Evolutionary conservation across 2,888 invertebrate genomes (phyloP).

Genomic region (Nysson spinosus): DNA sequence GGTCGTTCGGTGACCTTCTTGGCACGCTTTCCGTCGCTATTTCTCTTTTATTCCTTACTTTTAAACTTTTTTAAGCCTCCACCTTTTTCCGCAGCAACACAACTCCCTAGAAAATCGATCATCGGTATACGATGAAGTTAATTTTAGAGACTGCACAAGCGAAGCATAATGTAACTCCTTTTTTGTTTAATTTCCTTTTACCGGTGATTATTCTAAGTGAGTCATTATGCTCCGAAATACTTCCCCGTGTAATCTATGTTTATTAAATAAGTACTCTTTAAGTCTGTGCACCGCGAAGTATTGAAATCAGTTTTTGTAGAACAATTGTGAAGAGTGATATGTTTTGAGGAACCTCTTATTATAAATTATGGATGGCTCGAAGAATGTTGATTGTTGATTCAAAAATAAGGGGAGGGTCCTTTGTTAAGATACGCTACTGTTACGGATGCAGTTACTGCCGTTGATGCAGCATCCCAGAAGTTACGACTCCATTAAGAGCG

Average conservation of each 20-base stretch:
- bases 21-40: slow-evolving; percentile 27
- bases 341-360: no score
- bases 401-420: background rate
- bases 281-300: no score
- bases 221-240: no score
- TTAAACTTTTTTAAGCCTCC: slow-evolving; percentile 20
- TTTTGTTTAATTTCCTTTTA: background rate
- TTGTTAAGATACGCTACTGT: slow-evolving; percentile 21
- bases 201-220: background rate
- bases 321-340: no score
- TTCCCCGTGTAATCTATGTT: no score
- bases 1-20: slow-evolving; percentile 22
- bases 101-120: slow-evolving; percentile 40
- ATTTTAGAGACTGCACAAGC: slow-evolving; percentile 37
- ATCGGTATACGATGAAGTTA: slow-evolving; percentile 26
- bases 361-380: background rate
- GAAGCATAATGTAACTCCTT: slow-evolving; percentile 12
- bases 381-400: background rate
- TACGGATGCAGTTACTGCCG: slow-evolving; percentile 30
- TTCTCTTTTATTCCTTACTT: slow-evolving; percentile 29
- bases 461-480: slow-evolving; percentile 56
- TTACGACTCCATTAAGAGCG: slow-evolving; percentile 75
- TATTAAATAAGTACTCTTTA: no score
- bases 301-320: no score
- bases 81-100: slow-evolving; percentile 29